phyloP scores from a whole-genome alignment of 2,888 invertebrate genomes.

The Drosophila phalerata region DNA sequence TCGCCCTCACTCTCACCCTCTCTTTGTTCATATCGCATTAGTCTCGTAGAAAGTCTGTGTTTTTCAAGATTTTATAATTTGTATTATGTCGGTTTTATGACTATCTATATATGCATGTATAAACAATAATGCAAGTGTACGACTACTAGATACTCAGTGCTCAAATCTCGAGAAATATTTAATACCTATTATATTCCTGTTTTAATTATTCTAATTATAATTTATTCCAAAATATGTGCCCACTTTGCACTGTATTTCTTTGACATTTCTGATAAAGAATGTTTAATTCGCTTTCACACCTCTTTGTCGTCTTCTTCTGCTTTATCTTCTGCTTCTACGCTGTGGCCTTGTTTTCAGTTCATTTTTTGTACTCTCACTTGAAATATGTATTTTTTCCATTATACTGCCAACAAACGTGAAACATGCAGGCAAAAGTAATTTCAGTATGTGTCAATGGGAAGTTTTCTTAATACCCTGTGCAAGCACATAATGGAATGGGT shows the following conservation, averaged over 20 bases:
- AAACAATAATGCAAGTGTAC: not conserved
- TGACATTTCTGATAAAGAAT: conserved; percentile 35
- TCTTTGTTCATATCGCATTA: not conserved
- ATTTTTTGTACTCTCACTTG: conserved; percentile 26
- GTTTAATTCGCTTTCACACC: conserved; percentile 45
- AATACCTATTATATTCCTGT: no score
- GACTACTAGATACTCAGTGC: not conserved
- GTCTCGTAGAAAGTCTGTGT: conserved; percentile 42
- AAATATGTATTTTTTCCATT: conserved; percentile 9
- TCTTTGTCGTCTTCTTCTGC: conserved; percentile 7
- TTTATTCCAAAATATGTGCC: conserved; percentile 15
- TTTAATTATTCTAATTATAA: no score
- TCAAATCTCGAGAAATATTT: no score
- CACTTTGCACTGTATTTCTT: conserved; percentile 4
- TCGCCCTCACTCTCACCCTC: not conserved
- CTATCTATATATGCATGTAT: not conserved
- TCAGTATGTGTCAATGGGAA: conserved; percentile 6
- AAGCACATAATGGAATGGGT: not conserved
- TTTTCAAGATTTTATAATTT: conserved; percentile 19
- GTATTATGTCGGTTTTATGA: conserved; percentile 6
- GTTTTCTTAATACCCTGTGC: not conserved
- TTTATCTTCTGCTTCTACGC: conserved; percentile 12
- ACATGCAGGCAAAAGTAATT: conserved; percentile 14
- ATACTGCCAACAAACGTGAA: not conserved
- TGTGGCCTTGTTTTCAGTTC: conserved; percentile 43